Evolutionary conservation across 2,113 vertebrate species (phyloP).

Genomic region (Illadopsis cleaveri): DNA sequence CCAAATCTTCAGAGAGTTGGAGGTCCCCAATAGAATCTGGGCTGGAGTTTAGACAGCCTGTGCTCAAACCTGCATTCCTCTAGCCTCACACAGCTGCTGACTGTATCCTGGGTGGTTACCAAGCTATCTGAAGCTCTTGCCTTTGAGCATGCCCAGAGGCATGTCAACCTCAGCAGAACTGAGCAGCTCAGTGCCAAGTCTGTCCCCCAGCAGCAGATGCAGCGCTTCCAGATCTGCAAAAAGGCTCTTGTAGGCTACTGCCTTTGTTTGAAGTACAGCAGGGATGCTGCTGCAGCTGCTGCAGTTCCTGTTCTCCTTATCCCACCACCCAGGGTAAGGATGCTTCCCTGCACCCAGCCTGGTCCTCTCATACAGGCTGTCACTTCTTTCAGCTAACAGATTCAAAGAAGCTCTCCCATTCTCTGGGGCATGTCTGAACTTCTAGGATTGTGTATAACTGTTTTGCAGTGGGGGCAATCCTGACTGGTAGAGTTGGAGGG

Average conservation of each 20-base stretch:
- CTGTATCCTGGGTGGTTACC: not conserved
- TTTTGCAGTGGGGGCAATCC: not conserved
- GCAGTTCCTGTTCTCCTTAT: not conserved
- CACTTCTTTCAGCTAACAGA: not conserved
- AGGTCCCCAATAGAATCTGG: not conserved
- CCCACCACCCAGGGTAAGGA: not conserved
- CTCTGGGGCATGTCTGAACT: not conserved
- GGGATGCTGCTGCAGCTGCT: not conserved
- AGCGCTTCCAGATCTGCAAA: not conserved
- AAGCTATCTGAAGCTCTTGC: not conserved
- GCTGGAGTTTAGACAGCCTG: not conserved
- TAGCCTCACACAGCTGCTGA: not conserved
- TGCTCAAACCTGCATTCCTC: not conserved
- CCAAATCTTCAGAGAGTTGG: not conserved
- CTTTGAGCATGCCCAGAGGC: not conserved
- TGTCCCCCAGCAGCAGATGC: not conserved
- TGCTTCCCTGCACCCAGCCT: not conserved
- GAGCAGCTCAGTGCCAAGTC: not conserved
- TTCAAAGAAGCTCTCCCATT: not conserved
- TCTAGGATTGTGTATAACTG: not conserved
- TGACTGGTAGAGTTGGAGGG: rapidly evolving
- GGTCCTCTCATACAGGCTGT: rapidly evolving
- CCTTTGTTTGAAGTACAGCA: not conserved
- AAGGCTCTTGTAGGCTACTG: not conserved
- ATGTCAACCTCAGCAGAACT: not conserved